phyloP scores from a whole-genome alignment of 2,888 invertebrate species.

The Pherbina coryleti region DNA sequence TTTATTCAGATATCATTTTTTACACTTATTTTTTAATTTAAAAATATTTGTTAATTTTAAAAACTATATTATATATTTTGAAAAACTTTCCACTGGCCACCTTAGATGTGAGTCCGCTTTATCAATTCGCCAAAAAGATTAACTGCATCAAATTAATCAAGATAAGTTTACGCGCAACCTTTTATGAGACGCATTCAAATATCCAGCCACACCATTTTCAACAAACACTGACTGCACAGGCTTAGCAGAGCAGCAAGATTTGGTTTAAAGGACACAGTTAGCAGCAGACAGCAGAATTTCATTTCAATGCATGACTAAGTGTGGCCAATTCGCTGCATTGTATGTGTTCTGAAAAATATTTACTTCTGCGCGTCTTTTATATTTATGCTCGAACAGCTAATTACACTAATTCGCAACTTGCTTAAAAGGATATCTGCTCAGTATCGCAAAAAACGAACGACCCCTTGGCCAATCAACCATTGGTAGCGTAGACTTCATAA shows the following conservation, averaged over 20 bases:
- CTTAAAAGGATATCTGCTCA: neutral
- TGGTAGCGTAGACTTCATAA: neutral
- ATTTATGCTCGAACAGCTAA: slow-evolving; percentile 10
- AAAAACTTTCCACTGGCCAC: neutral
- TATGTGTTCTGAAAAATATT: neutral
- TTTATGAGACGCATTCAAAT: neutral
- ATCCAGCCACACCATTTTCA: neutral
- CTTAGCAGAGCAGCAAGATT: neutral
- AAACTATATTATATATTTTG: neutral
- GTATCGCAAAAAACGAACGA: neutral
- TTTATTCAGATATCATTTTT: too few species aligned
- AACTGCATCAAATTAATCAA: slow-evolving; percentile 17
- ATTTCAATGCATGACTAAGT: slow-evolving; percentile 8
- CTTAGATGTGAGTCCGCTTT: neutral
- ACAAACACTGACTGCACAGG: neutral
- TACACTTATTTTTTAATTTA: too few species aligned
- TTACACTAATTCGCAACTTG: slow-evolving; percentile 12
- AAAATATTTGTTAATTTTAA: too few species aligned
- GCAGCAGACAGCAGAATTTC: neutral
- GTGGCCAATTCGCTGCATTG: neutral
- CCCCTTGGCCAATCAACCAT: neutral
- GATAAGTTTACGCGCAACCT: neutral
- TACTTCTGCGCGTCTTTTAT: neutral
- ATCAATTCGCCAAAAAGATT: neutral
- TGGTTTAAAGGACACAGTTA: neutral